phyloP scores from a whole-genome alignment of 2,888 invertebrate species.

The Thecocarcelia acutangulata region DNA sequence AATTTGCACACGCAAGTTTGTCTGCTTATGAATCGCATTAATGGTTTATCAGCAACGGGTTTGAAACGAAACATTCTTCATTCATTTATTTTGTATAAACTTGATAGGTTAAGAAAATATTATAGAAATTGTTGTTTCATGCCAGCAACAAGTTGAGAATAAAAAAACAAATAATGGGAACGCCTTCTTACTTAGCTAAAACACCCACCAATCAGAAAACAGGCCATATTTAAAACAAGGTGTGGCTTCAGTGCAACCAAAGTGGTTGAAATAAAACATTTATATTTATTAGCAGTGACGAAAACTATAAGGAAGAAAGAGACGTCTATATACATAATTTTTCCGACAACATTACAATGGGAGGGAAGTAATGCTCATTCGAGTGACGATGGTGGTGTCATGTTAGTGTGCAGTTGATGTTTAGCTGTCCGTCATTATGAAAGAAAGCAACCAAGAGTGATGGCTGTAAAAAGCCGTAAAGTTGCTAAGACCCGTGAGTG shows the following conservation, averaged over 20 bases:
- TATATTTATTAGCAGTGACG: not conserved
- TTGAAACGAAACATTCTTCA: conserved; percentile 22
- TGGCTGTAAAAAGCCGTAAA: conserved; percentile 21
- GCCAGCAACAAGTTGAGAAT: conserved; percentile 34
- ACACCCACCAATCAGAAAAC: conserved; percentile 74
- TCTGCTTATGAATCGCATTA: conserved; percentile 25
- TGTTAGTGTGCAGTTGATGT: conserved; percentile 53
- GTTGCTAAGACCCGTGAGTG: conserved; percentile 22
- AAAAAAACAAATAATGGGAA: conserved; percentile 55
- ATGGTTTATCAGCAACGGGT: conserved; percentile 20
- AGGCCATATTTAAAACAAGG: conserved; percentile 79
- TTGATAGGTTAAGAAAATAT: conserved; percentile 55
- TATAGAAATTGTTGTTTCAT: conserved; percentile 14
- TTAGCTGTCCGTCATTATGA: conserved; percentile 67
- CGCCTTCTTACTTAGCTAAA: conserved; percentile 71
- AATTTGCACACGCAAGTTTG: conserved; percentile 55
- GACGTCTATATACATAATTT: not conserved
- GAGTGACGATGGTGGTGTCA: conserved; percentile 57
- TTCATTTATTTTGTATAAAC: conserved; percentile 49
- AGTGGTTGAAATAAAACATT: not conserved
- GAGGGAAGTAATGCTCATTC: conserved; percentile 43
- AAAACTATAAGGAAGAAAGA: conserved; percentile 2
- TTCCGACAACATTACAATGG: not conserved
- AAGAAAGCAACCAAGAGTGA: conserved; percentile 62
- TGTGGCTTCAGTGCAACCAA: conserved; percentile 70